Percentiles rank a stretch among this genome's conserved stretches.
Evolutionary conservation across 1,140 invertebrate genomes (phyloP).

Genomic region (Harpegnathos saltator): DNA sequence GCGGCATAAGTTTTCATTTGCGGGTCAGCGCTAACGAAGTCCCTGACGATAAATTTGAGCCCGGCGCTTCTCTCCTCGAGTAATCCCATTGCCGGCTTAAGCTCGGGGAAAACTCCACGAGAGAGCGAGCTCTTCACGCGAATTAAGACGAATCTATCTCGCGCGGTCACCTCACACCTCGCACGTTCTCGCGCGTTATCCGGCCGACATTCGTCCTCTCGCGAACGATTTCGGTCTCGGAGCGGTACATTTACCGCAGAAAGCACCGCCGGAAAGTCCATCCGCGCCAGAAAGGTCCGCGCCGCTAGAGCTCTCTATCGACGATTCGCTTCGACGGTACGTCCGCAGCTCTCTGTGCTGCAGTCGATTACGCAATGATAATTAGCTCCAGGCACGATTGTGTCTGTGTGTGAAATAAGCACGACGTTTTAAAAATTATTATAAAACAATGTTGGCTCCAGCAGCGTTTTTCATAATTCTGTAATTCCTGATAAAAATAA

Average conservation of each 20-base stretch:
- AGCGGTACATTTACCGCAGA: conserved; percentile 22
- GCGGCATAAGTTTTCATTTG: conserved; percentile 74
- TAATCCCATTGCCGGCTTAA: conserved; percentile 71
- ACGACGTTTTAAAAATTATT: too few species aligned
- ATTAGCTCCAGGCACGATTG: too few species aligned
- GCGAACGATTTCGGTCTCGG: conserved; percentile 20
- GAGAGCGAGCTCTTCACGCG: conserved; percentile 60
- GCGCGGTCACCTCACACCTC: not conserved
- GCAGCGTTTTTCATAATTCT: too few species aligned
- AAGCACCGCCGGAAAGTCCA: conserved; percentile 12
- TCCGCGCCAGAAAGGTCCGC: too few species aligned
- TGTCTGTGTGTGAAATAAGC: too few species aligned
- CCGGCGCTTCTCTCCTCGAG: conserved; percentile 60
- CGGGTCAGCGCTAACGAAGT: conserved; percentile 65
- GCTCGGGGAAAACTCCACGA: conserved; percentile 55
- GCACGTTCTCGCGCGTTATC: not conserved
- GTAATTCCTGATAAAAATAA: too few species aligned
- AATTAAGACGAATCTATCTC: conserved; percentile 73
- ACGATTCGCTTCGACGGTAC: too few species aligned
- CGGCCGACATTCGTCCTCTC: not conserved
- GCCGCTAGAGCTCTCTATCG: too few species aligned
- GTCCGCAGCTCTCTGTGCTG: too few species aligned
- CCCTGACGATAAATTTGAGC: conserved; percentile 70
- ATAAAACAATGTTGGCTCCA: too few species aligned
- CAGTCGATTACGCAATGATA: too few species aligned